Evolutionary conservation across 2,888 invertebrate genomes (phyloP).

Genomic region (Protodeltote pygarga): DNA sequence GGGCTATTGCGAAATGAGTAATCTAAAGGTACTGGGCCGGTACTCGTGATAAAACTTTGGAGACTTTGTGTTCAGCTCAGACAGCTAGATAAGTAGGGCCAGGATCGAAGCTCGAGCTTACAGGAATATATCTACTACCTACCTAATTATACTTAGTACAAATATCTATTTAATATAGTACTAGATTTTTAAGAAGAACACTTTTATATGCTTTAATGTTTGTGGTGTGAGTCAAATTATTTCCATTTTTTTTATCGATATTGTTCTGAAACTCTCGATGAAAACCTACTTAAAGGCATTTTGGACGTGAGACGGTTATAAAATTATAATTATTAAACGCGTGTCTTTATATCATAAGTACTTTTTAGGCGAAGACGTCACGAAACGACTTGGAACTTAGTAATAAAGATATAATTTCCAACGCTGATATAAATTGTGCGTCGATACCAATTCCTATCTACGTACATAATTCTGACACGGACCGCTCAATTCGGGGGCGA

Average conservation of each 20-base stretch:
- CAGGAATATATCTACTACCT: slow-evolving; percentile 10
- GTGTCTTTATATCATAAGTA: slow-evolving; percentile 8
- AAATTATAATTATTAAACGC: slow-evolving; percentile 19
- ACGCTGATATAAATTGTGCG: slow-evolving; percentile 78
- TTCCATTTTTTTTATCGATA: neutral
- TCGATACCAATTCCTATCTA: slow-evolving; percentile 67
- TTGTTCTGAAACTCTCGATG: no score
- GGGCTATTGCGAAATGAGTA: slow-evolving; percentile 86
- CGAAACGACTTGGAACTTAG: slow-evolving; percentile 53
- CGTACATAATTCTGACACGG: slow-evolving; percentile 77
- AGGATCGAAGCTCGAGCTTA: neutral
- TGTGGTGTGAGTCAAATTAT: neutral
- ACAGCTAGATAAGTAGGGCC: slow-evolving; percentile 34
- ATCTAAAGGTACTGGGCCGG: slow-evolving; percentile 80
- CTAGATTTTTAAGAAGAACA: neutral
- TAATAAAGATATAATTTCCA: slow-evolving; percentile 81
- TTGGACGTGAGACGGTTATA: slow-evolving; percentile 2
- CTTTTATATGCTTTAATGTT: neutral
- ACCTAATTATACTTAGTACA: neutral
- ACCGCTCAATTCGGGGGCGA: slow-evolving; percentile 83
- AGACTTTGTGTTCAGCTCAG: slow-evolving; percentile 62
- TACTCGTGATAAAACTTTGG: slow-evolving; percentile 76
- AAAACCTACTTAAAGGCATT: no score
- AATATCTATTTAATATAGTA: neutral
- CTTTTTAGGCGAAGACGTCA: slow-evolving; percentile 42